Base-by-base conservation (phyloP, 2,888 invertebrate species). In the Aphidoletes aphidimyza region DNA sequence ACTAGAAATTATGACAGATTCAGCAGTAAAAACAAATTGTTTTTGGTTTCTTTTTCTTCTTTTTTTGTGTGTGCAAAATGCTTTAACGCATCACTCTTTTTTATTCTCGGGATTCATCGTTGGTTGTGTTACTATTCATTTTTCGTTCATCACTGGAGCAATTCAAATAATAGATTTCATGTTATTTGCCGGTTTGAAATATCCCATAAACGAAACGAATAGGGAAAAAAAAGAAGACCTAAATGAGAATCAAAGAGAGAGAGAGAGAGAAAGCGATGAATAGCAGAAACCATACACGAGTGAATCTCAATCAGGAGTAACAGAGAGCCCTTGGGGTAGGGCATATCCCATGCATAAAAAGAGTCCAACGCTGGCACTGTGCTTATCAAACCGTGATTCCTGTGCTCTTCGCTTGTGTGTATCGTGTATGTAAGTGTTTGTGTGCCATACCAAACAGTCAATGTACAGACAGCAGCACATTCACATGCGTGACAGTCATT, bases 341-440 rank as follows among this genome's bases (percentile, higher is more conserved):
- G 37, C 37, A 69, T 69, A 69, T 69, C 34, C 69, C 69, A 69
- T 69, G 69, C 69, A 69, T 69, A 30, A 34, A 69, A 54, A 54
- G 11, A 69, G 22, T 69, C 14, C 69, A 17, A 34, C 5, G 81
- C 37, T 81, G 81, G 81, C n/a, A 81, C 36, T 81, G 81, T 81
- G 81, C 81, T 81, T 81, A 81, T 36, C 81, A 81, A 81, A 81
- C 37, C 81, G 81, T 81, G 81, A 81, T 81, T 81, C 81, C 81
- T 81, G 37, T 81, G 37, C 81, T 81, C 17, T 19, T 54, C 11
- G 5, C 17, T 14, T 54, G n/a, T 8, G 36, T 37, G 5, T 81
- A 59, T 26, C n/a, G 22, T 36, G 14, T 78, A 78, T n/a, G n/a
- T n/a, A n/a, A n/a, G n/a, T n/a, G n/a, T n/a, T n/a, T n/a, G n/a